Conservation (phyloP, 2,888 invertebrate species). For the Cataglyphis livida region DNA sequence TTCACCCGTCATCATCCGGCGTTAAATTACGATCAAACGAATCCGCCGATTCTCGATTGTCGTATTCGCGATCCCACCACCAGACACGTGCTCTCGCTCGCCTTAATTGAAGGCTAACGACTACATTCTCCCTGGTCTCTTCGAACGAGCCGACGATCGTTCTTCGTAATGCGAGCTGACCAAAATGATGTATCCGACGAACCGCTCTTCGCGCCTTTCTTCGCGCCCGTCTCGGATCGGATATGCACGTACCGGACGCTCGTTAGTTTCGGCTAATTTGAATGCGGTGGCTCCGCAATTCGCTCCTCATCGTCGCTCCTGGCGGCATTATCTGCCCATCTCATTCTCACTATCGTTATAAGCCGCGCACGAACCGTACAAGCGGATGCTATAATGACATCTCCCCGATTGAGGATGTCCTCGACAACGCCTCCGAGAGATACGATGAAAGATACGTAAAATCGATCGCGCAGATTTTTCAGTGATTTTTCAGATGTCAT, state of each 20-base stretch:
- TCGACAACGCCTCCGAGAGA: neutral
- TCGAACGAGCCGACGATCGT: slow-evolving; percentile 53
- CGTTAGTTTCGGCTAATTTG: slow-evolving; percentile 73
- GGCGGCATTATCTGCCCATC: slow-evolving; percentile 40
- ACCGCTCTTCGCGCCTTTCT: neutral
- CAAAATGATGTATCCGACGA: slow-evolving; percentile 59
- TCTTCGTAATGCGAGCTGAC: slow-evolving; percentile 62
- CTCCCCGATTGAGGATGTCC: neutral
- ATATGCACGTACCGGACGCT: slow-evolving; percentile 63
- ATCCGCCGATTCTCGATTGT: slow-evolving; percentile 63
- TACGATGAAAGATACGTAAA: neutral
- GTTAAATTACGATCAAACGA: slow-evolving; percentile 67
- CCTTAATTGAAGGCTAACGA: slow-evolving; percentile 71
- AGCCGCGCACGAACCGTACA: slow-evolving; percentile 8
- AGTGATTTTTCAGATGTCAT: slow-evolving; percentile 12
- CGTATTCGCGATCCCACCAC: slow-evolving; percentile 51
- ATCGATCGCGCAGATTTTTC: slow-evolving; percentile 42
- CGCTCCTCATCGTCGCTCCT: slow-evolving; percentile 30
- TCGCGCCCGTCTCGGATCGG: slow-evolving; percentile 29
- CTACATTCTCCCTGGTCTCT: slow-evolving; percentile 52
- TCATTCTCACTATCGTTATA: slow-evolving; percentile 34
- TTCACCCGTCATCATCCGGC: slow-evolving; percentile 33
- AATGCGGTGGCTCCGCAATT: slow-evolving; percentile 55
- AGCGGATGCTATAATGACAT: slow-evolving; percentile 32
- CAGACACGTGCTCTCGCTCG: slow-evolving; percentile 51